These are phyloP conservation scores for Fissipunctia ypsillon DNA, from an alignment of 2,888 invertebrate species.

Conservation along the genomic window DNA sequence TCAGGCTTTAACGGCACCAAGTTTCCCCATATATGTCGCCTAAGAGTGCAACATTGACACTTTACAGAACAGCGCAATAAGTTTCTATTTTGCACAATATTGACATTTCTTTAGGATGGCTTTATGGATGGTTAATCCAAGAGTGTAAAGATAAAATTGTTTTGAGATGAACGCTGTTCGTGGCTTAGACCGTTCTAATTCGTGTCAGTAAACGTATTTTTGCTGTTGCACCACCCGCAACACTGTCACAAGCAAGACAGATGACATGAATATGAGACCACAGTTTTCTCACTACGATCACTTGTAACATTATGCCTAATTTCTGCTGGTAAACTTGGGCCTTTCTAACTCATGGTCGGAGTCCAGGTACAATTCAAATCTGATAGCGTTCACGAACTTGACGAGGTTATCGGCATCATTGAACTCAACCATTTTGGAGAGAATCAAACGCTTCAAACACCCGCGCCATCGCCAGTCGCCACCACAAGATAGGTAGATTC, in stretches of 20 bases:
- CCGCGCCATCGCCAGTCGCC: conserved; percentile 30
- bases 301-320: conserved; percentile 1
- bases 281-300: background rate
- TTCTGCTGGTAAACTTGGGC: conserved; percentile 25
- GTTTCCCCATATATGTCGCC: background rate
- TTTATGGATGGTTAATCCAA: conserved; percentile 24
- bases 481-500: conserved; percentile 10
- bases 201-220: conserved; percentile 9
- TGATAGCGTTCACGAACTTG: conserved; percentile 29
- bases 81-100: conserved; percentile 12
- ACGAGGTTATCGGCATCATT: conserved; percentile 22
- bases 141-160: conserved; percentile 38
- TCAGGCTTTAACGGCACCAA: background rate
- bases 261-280: no score
- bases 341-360: conserved; percentile 23
- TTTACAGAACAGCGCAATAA: background rate
- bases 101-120: conserved; percentile 19
- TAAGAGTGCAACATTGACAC: background rate
- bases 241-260: background rate
- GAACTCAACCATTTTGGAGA: conserved; percentile 34
- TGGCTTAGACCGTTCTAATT: conserved; percentile 1
- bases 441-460: background rate
- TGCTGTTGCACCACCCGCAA: background rate
- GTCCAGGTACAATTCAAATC: conserved; percentile 33
- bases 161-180: conserved; percentile 3